Base-by-base conservation (phyloP, 1,140 invertebrate genomes). In the Aphidius gifuensis region DNA sequence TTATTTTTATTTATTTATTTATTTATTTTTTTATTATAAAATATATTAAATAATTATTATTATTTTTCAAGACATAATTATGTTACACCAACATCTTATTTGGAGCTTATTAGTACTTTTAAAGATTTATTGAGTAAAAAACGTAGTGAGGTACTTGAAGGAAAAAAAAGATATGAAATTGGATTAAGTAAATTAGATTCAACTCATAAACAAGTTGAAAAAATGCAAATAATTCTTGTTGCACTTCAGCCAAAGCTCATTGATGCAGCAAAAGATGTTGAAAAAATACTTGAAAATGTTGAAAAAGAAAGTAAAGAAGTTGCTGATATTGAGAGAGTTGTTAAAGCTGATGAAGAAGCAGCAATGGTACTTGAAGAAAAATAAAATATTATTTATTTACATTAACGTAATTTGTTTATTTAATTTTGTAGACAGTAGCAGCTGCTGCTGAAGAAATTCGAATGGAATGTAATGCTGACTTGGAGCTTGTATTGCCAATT, bases 81-180 rank as follows among this genome's bases (percentile, higher is more conserved):
- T 75, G 93, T 98, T 0, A 98, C 95, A 4, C 94, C 95, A 0
- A 96, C 94, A 0, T 96, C 94, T 0, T 98, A 97, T 77, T 79
- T 97, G 54, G 94, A 97, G 72, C 82, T 97, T 66, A 95, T 98
- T 61, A 89, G 87, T 66, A 93, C 92, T 5, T 97, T 96, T 69
- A 95, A 95, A 71, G 83, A 85, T 6, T 83, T 97, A 45, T 78
- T 97, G 1, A 78, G 75, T 4, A 85, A 86, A 51, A 96, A 96
- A 77, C 82, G 93, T 78, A 80, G 80, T 44, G 85, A 88, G 63
- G 80, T 91, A 9, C 60, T 88, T 5, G 79, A 77, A 2, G 83
- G 83, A 38, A 89, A 90, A 69, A 86, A 86, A 67, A 84, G 93
- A 60, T 97, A 96, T 72, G 84, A 92, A 59, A 88, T 89, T 47